Conservation (phyloP, 2,113 vertebrate species). For the Opisthocomus hoazin region DNA sequence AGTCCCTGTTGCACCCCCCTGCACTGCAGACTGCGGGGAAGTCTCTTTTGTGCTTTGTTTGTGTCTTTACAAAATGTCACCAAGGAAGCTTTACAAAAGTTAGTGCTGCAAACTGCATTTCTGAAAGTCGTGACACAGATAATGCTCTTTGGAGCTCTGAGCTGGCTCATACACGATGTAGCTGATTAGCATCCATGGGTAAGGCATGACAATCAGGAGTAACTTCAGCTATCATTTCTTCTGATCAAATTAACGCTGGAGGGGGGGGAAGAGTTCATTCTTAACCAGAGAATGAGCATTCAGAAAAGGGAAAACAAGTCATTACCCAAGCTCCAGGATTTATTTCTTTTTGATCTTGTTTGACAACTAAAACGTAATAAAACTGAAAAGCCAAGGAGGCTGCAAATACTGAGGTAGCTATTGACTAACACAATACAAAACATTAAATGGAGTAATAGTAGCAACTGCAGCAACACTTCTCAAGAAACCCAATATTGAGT, state of each 20-base stretch:
- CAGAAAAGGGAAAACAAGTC: not conserved
- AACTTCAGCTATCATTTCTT: not conserved
- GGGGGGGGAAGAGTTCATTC: not conserved
- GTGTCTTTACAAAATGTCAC: not conserved
- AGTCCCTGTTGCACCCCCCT: rapidly evolving
- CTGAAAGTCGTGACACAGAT: not conserved
- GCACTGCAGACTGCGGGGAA: not conserved
- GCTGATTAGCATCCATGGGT: not conserved
- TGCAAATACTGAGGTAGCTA: not conserved
- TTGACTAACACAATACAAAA: not conserved
- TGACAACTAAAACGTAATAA: slow-evolving; percentile 2
- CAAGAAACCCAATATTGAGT: not conserved
- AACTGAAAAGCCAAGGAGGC: not conserved
- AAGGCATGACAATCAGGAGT: not conserved
- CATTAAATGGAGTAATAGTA: not conserved
- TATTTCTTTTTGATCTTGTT: not conserved
- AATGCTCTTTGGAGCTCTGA: not conserved
- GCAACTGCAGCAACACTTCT: not conserved
- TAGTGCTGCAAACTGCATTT: not conserved
- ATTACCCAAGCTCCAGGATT: not conserved
- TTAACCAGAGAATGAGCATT: not conserved
- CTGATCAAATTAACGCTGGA: not conserved
- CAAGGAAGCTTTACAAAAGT: not conserved
- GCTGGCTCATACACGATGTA: not conserved
- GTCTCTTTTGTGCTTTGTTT: not conserved